Base-by-base conservation (phyloP, 1,140 invertebrate species). In the Zophobas morio region DNA sequence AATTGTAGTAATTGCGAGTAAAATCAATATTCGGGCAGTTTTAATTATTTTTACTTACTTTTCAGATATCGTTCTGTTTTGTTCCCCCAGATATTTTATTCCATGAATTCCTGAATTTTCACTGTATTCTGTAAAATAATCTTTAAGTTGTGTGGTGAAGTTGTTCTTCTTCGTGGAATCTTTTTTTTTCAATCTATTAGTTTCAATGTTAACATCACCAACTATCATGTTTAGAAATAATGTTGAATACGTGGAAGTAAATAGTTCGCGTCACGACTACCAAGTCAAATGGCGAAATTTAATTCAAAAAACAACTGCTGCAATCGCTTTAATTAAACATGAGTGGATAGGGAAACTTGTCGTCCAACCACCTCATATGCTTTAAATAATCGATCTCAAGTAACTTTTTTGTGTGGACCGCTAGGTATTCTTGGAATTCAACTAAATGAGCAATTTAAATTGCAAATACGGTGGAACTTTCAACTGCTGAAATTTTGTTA, bases 51-150 rank as follows among this genome's bases (percentile, higher is more conserved):
- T 32, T 6, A 63, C 8, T 75, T 39, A 82, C 81, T 75, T 83
- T 71, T 83, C 81, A n/a, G 54, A 6, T 42, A 74, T 57, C n/a
- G 40, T 63, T 1, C 78, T 82, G 6, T 84, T 83, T 33, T 73
- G 46, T 36, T 87, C 83, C 0, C 84, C 86, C 37, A 88, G 72
- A 73, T 87, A 88, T 77, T 86, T 85, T 0, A 88, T 76, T 0
- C 87, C 87, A 66, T 87, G 86, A 32, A 88, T 83, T 1, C 86
- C 84, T 1, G 84, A 84, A 35, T 85, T 84, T 3, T 78, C 73
- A 56, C 84, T 86, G 71, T 87, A 87, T 36, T 87, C 85, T 8
- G 36, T 60, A 37, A 75, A 74, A 56, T 79, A 79, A 39, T 56
- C 37, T 66, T 46, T 8, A 5, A 77, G 5, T 6, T 70, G 74